Conservation (phyloP, 92 coral and sea anemone species). For the Plumapathes pennacea region DNA sequence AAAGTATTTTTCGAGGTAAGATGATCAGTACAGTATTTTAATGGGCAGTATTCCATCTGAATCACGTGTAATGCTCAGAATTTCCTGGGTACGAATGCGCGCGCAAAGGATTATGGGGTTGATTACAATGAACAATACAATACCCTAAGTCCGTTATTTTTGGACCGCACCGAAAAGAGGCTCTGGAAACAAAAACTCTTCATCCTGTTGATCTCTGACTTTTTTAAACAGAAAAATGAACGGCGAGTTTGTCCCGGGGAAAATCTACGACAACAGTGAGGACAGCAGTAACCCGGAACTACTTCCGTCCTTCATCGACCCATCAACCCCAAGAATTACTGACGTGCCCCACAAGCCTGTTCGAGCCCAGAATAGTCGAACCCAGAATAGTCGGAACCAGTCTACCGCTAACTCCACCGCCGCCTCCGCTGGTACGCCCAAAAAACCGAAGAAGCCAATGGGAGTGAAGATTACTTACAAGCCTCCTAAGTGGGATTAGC, state of each 20-base stretch:
- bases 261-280: constrained; percentile 54
- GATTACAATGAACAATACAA: too few species aligned
- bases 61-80: too few species aligned
- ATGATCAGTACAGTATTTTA: too few species aligned
- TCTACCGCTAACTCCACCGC: not conserved
- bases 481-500: constrained; percentile 88
- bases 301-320: constrained; percentile 85
- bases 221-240: constrained; percentile 67
- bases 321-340: constrained; percentile 86
- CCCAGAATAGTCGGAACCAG: too few species aligned
- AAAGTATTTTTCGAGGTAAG: too few species aligned
- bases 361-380: constrained; percentile 26
- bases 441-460: constrained; percentile 75
- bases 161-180: too few species aligned
- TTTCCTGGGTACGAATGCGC: too few species aligned
- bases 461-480: constrained; percentile 88
- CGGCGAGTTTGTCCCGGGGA: constrained; percentile 94
- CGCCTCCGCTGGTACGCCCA: constrained; percentile 43
- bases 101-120: too few species aligned
- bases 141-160: too few species aligned
- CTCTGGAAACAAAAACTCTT: too few species aligned
- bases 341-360: constrained; percentile 92
- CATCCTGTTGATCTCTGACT: too few species aligned
- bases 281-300: constrained; percentile 36
- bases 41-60: too few species aligned